These are phyloP conservation scores for Enteromius fasciolatus DNA, from an alignment of 2,797 vertebrate species.

Conservation along the genomic window DNA sequence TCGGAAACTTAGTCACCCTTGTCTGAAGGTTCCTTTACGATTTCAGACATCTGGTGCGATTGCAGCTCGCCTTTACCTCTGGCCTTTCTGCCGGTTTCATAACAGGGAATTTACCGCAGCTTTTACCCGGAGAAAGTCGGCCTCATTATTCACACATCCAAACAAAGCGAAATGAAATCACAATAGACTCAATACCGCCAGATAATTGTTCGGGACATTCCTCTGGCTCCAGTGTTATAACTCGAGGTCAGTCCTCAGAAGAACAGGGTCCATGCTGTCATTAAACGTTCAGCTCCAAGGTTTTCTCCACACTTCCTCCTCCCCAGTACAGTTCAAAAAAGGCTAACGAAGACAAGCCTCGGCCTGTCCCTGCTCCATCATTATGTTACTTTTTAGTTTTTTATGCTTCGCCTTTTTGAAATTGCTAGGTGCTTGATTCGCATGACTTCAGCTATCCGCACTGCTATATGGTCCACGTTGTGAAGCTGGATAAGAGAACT, in stretches of 20 bases:
- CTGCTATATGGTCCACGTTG: not conserved
- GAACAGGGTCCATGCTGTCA: conserved; percentile 24
- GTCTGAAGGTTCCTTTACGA: conserved; percentile 28
- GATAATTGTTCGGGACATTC: conserved; percentile 36
- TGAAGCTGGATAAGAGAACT: conserved; percentile 3
- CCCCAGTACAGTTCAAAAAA: conserved; percentile 35
- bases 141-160: conserved; percentile 25
- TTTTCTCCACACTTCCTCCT: conserved; percentile 30
- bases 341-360: conserved; percentile 36
- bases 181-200: not conserved
- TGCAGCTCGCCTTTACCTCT: conserved; percentile 13
- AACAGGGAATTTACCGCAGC: conserved; percentile 14
- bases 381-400: conserved; percentile 13
- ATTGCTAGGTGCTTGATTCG: conserved; percentile 14
- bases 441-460: conserved; percentile 1
- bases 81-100: conserved; percentile 2
- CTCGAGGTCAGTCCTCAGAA: conserved; percentile 1
- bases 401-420: conserved; percentile 7
- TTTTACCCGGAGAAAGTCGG: conserved; percentile 2
- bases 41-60: conserved; percentile 17
- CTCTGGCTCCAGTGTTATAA: conserved; percentile 11
- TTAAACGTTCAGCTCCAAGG: conserved; percentile 11
- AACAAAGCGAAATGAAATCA: conserved; percentile 25
- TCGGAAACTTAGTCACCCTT: not conserved
- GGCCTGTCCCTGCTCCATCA: conserved; percentile 40